These are phyloP conservation scores for Chromobotia macracanthus DNA, from an alignment of 2,797 vertebrate species.

Conservation along the genomic window DNA sequence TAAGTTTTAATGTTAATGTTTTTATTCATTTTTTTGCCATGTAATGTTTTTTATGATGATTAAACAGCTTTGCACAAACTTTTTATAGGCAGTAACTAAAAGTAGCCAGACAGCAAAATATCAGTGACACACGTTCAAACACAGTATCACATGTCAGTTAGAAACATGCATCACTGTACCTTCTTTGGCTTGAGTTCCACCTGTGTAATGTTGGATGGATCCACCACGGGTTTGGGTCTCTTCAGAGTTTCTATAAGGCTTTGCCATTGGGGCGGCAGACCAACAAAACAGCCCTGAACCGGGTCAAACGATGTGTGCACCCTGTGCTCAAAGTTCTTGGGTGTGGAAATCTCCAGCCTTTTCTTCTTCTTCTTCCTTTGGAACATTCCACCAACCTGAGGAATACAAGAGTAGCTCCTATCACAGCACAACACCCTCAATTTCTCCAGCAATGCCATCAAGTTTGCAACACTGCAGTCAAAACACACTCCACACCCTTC, in stretches of 20 bases:
- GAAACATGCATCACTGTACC: slow-evolving; percentile 70
- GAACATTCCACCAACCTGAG: slow-evolving; percentile 80
- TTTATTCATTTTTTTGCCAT: too few species aligned
- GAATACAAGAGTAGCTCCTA: slow-evolving; percentile 47
- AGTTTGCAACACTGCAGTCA: background rate
- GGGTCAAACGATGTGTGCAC: slow-evolving; percentile 89
- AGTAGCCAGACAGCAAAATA: too few species aligned
- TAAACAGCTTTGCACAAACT: too few species aligned
- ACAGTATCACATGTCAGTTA: background rate
- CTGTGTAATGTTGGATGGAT: slow-evolving; percentile 84
- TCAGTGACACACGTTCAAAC: background rate
- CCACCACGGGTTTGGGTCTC: slow-evolving; percentile 89
- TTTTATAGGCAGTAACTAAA: too few species aligned
- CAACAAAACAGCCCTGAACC: slow-evolving; percentile 84
- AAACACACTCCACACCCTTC: background rate
- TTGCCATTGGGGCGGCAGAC: slow-evolving; percentile 92
- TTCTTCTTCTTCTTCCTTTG: slow-evolving; percentile 85
- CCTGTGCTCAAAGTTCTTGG: slow-evolving; percentile 88
- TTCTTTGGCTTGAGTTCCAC: slow-evolving; percentile 85
- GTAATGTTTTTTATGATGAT: too few species aligned
- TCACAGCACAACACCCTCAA: slow-evolving; percentile 13
- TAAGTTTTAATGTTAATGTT: too few species aligned
- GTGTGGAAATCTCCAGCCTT: slow-evolving; percentile 86
- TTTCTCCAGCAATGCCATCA: slow-evolving; percentile 36
- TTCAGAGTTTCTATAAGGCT: slow-evolving; percentile 87